Evolutionary conservation across 2,797 vertebrate species (phyloP), one percentile per base, ranked within the genome.

Genomic region (Bradypus variegatus): DNA sequence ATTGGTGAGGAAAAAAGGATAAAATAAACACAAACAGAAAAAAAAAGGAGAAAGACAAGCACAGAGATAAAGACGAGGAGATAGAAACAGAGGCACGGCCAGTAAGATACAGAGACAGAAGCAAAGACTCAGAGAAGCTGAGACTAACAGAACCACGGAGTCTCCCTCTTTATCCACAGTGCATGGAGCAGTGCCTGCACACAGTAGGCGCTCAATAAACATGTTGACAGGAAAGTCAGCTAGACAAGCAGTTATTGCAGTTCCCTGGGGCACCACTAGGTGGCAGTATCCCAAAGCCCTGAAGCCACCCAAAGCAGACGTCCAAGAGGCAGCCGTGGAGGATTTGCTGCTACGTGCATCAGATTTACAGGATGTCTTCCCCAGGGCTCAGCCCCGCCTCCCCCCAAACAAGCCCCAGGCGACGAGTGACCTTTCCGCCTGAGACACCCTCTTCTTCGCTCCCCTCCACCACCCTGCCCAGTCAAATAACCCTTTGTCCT

Each of bases 401-500:
- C 81, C 72, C 45, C 89, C 60, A 62, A 48, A 69, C 75, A 64
- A 89, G 94, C 96, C 92, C 55, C 13, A 41, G 94, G 96, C 90
- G 50, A 90, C 21, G 45, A 76, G 73, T 96, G 95, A 96, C 95
- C 94, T 96, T 96, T 96, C 94, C 29, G 23, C 69, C 25, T 73
- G 79, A 95, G 90, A 94, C 91, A 93, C 84, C 86, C 73, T 64
- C 72, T 93, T 87, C 82, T 92, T 94, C 79, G 69, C 80, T 81
- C 85, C 75, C 69, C 84, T 90, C 58, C 79, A 25, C 79, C 92
- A 79, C 85, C 70, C 83, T 69, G 62, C 85, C 92, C 62, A 69
- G 86, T 96, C 93, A 94, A 96, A 95, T 88, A 95, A 81, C 33
- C 6, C 94, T 96, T 96, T 96, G 95, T 96, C 86, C 90, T 88